Conservation (phyloP, 2,888 invertebrate genomes). For the Mythimna pallens region DNA sequence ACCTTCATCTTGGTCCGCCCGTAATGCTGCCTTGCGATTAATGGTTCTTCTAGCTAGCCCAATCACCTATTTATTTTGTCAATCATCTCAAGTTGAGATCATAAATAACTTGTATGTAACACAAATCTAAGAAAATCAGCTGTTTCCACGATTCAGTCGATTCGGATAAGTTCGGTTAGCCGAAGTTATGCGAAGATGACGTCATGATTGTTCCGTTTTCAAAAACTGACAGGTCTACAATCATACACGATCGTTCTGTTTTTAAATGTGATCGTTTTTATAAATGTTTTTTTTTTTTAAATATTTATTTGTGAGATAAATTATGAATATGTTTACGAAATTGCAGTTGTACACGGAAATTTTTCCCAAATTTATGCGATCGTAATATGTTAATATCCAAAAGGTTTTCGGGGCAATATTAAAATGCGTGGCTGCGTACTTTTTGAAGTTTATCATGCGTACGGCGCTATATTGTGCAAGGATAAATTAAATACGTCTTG, state of each 20-base stretch:
- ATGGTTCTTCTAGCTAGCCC: too few species aligned
- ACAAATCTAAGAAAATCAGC: too few species aligned
- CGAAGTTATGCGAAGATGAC: slow-evolving; percentile 5
- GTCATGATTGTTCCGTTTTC: slow-evolving; percentile 1
- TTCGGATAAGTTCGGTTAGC: slow-evolving; percentile 12
- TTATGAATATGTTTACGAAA: slow-evolving; percentile 6
- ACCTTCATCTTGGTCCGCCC: too few species aligned
- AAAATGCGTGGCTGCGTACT: slow-evolving; percentile 43
- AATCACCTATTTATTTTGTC: not conserved
- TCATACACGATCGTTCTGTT: not conserved
- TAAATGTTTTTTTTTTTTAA: not conserved
- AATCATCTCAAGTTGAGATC: not conserved
- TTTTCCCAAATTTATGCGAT: slow-evolving; percentile 36
- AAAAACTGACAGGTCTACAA: slow-evolving; percentile 8
- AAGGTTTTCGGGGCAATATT: slow-evolving; percentile 59
- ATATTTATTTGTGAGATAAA: slow-evolving; percentile 13
- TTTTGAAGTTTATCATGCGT: slow-evolving; percentile 42
- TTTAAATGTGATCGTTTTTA: slow-evolving; percentile 5
- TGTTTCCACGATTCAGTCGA: not conserved
- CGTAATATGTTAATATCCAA: slow-evolving; percentile 46
- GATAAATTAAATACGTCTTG: slow-evolving; percentile 24
- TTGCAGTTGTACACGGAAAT: slow-evolving; percentile 33
- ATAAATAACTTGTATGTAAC: too few species aligned
- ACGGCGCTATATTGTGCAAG: slow-evolving; percentile 43
- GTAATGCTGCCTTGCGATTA: too few species aligned